Conservation (phyloP, 2,797 vertebrate species). For the Allobates femoralis region DNA sequence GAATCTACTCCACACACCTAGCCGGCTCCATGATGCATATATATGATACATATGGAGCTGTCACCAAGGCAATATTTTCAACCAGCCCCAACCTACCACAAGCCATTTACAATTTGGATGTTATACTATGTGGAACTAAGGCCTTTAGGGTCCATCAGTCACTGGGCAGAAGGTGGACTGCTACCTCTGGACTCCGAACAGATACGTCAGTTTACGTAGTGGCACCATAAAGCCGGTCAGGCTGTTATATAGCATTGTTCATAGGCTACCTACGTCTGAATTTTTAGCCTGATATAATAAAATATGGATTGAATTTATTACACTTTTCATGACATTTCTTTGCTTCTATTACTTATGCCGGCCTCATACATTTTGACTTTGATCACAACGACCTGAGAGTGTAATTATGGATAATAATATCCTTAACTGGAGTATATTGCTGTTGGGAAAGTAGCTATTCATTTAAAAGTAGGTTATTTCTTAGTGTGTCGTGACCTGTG, state of each 20-base stretch:
- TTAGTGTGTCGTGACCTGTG: slow-evolving; percentile 41
- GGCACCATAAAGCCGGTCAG: background rate
- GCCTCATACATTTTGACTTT: slow-evolving; percentile 61
- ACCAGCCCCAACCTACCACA: background rate
- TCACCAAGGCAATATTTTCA: no score
- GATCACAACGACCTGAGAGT: slow-evolving; percentile 66
- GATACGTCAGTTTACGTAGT: background rate
- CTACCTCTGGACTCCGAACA: background rate
- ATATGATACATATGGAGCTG: no score
- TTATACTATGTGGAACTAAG: background rate
- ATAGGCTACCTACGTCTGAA: background rate
- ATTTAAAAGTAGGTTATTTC: slow-evolving; percentile 70
- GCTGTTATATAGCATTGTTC: background rate
- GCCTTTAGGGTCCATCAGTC: background rate
- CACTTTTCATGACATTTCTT: slow-evolving; percentile 40
- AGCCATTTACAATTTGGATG: background rate
- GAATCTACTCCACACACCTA: no score
- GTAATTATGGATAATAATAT: slow-evolving; percentile 70
- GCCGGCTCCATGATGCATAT: no score
- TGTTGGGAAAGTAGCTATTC: slow-evolving; percentile 68
- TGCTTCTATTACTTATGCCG: slow-evolving; percentile 40
- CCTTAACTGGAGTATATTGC: slow-evolving; percentile 67
- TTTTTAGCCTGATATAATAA: slow-evolving; percentile 38
- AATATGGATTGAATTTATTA: slow-evolving; percentile 38
- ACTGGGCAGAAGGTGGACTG: background rate